Conservation (phyloP, 2,888 invertebrate species). For the Atethmia centrago region DNA sequence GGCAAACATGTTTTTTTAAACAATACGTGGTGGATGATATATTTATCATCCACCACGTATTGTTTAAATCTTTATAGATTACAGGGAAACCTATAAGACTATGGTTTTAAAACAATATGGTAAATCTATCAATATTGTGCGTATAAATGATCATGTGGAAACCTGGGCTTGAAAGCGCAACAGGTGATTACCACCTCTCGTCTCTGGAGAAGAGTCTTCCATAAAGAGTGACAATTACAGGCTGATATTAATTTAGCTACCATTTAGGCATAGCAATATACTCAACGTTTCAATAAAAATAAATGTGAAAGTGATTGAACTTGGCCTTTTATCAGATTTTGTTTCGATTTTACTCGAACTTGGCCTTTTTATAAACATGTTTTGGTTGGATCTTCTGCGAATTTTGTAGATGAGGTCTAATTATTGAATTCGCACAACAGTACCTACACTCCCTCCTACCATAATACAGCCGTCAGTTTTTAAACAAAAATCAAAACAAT, state of each 20-base stretch:
- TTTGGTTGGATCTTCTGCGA: conserved; percentile 36
- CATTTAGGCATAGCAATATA: not conserved
- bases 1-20: too few relatives aligned
- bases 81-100: too few relatives aligned
- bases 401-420: not conserved
- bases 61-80: too few relatives aligned
- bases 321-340: conserved; percentile 39
- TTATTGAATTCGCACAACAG: not conserved
- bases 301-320: conserved; percentile 56
- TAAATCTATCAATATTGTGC: too few relatives aligned
- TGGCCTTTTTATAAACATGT: conserved; percentile 45
- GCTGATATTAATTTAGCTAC: not conserved
- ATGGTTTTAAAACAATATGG: too few relatives aligned
- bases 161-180: too few relatives aligned
- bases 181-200: not conserved
- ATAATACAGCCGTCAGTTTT: not conserved
- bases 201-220: not conserved
- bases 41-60: too few relatives aligned
- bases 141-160: too few relatives aligned
- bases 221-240: not conserved
- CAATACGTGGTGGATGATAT: too few relatives aligned
- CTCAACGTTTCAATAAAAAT: not conserved
- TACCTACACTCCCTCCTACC: not conserved
- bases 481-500: not conserved
- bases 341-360: conserved; percentile 45